These are phyloP conservation scores for Capricornis sumatraensis DNA, from an alignment of 2,113 vertebrate species.

Conservation along the genomic window DNA sequence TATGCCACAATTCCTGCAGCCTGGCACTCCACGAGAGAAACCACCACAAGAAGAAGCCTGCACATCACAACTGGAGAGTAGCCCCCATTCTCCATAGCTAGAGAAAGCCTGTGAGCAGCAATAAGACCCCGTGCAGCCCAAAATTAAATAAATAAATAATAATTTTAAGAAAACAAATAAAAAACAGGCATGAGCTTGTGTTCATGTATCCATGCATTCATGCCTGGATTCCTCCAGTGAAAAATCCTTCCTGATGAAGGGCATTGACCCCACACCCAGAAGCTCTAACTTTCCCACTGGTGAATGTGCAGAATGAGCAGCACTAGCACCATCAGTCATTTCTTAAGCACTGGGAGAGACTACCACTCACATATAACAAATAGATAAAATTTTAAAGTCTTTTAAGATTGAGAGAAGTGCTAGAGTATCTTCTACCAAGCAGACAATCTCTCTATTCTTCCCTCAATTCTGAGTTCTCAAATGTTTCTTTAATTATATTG, in stretches of 20 bases:
- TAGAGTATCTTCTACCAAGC: not conserved
- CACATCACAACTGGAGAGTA: not conserved
- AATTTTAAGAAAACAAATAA: not conserved
- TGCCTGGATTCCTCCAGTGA: not conserved
- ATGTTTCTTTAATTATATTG: not conserved
- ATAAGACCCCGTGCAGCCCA: not conserved
- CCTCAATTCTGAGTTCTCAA: not conserved
- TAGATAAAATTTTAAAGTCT: not conserved
- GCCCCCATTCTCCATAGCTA: not conserved
- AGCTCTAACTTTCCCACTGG: not conserved
- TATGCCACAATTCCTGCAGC: not conserved
- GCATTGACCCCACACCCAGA: not conserved
- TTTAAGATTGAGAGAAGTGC: not conserved
- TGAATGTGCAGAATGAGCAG: not conserved
- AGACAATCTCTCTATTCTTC: not conserved
- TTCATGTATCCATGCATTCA: not conserved
- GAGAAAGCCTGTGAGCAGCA: not conserved
- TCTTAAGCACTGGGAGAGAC: not conserved
- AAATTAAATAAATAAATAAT: not conserved
- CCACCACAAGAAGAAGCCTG: not conserved
- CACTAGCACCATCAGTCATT: not conserved
- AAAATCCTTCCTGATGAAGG: not conserved
- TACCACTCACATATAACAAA: not conserved
- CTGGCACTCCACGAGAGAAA: fast-evolving
- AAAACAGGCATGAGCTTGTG: not conserved